phyloP scores from a whole-genome alignment of 2,797 vertebrate species.

The Gadopsis marmoratus region DNA sequence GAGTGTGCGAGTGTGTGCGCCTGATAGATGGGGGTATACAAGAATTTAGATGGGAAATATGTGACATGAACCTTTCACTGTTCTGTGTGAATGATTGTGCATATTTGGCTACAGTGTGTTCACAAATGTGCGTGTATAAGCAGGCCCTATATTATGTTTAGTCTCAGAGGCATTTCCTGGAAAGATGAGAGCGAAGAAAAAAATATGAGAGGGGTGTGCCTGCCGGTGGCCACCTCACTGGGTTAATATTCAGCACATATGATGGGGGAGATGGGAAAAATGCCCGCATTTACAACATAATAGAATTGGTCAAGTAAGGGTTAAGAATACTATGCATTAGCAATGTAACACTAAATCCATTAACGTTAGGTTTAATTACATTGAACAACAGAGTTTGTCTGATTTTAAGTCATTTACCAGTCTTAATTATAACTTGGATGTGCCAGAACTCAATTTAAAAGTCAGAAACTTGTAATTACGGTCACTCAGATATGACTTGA shows the following conservation, averaged over 20 bases:
- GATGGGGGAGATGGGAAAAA: neutral
- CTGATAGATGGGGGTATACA: neutral
- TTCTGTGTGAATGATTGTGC: conserved; percentile 21
- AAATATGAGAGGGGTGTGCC: neutral
- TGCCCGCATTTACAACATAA: neutral
- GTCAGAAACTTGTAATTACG: neutral
- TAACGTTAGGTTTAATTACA: neutral
- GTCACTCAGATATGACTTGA: neutral
- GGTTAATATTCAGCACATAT: neutral
- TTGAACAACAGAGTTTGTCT: neutral
- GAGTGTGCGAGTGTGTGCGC: conserved; percentile 3
- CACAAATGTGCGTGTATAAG: neutral
- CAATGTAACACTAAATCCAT: neutral
- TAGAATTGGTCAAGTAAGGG: neutral
- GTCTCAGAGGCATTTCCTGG: conserved; percentile 9
- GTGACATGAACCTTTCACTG: conserved; percentile 47
- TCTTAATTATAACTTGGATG: neutral
- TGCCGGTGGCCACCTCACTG: neutral
- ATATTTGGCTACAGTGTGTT: conserved; percentile 1
- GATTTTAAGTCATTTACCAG: neutral
- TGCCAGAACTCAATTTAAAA: neutral
- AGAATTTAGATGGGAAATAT: conserved; percentile 31
- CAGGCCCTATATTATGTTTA: neutral
- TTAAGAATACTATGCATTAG: neutral
- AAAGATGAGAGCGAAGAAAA: neutral